phyloP scores from a whole-genome alignment of 1,140 invertebrate genomes.

The Grapholita molesta region DNA sequence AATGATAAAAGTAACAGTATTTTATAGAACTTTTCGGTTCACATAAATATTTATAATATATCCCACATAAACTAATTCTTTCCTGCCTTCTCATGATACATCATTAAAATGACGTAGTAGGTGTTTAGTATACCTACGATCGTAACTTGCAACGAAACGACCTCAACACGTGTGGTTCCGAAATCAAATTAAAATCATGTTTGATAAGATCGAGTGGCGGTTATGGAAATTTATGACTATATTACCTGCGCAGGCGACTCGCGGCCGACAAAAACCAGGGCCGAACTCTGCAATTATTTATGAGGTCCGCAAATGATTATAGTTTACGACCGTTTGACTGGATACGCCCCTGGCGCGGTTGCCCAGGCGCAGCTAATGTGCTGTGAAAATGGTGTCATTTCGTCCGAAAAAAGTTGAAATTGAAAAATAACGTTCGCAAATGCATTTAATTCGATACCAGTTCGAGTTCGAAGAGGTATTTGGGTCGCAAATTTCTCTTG shows the following conservation, averaged over 20 bases:
- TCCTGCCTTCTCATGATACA: not conserved
- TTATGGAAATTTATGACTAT: conserved; percentile 78
- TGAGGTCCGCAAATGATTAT: conserved; percentile 71
- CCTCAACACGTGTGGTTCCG: conserved; percentile 72
- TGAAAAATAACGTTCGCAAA: not conserved
- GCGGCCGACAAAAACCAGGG: conserved; percentile 62
- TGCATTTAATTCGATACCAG: conserved; percentile 4
- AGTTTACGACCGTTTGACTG: conserved; percentile 65
- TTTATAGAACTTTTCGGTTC: not conserved
- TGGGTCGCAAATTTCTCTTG: conserved; percentile 15
- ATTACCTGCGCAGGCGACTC: conserved; percentile 73
- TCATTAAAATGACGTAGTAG: conserved; percentile 30
- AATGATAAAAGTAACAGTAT: not conserved
- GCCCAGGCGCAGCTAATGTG: conserved; percentile 26
- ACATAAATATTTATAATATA: not conserved
- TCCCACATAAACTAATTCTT: not conserved
- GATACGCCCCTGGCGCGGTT: conserved; percentile 52
- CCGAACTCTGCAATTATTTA: conserved; percentile 71
- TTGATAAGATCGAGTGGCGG: conserved; percentile 76
- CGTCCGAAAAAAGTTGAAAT: conserved; percentile 5
- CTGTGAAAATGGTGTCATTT: conserved; percentile 26
- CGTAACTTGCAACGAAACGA: conserved; percentile 63
- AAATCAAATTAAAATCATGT: conserved; percentile 78
- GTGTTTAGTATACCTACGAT: conserved; percentile 51
- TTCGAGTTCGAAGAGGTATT: conserved; percentile 3